Base-by-base conservation (phyloP, 2,797 vertebrate genomes). In the Xerus rutilus region DNA sequence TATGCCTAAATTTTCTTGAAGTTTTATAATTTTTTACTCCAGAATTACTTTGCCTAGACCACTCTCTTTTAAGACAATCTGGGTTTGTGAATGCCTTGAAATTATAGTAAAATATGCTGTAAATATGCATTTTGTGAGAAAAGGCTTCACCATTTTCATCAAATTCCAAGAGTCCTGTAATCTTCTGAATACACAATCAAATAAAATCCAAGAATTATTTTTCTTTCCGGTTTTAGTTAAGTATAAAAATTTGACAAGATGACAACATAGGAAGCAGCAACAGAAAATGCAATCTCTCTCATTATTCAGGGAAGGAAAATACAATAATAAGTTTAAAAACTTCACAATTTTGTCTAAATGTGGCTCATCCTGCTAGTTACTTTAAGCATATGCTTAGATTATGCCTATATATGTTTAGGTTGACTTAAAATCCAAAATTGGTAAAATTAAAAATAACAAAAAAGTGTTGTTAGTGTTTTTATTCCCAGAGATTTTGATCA, bases 201-300 rank as follows among this genome's bases (percentile, higher is more conserved):
- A 77, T 72, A 84, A 67, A 74, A 67, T 59, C 82, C 57, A 47
- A 81, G 15, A 89, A 88, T 18, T n/a, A 74, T 18, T 81, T 32
- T 35, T 92, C n/a, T 84, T 84, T 94, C 39, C 43, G 32, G 2
- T 67, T 89, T 94, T 35, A n/a, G 77, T 47, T 91, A 91, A 87
- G 21, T 18, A 87, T 52, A 62, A 78, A 94, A 47, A 47, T 54
- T 70, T 87, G 39, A 83, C 4, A 39, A 70, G 30, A 94, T 7
- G 62, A 83, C 57, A 35, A 52, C 52, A 3, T 30, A 69, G 49
- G 30, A 84, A 86, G 35, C 35, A 70, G 12, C 76, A 95, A 35
- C 18, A 95, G 18, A 86, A 86, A 2, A 81, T 25, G 15, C 25
- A 49, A 17, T 32, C 59, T 86, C 76, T 82, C 39, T 74, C 30